Evolutionary conservation across 2,797 vertebrate species (phyloP), one percentile per base, ranked within the genome.

Genomic region (Hipposideros larvatus): DNA sequence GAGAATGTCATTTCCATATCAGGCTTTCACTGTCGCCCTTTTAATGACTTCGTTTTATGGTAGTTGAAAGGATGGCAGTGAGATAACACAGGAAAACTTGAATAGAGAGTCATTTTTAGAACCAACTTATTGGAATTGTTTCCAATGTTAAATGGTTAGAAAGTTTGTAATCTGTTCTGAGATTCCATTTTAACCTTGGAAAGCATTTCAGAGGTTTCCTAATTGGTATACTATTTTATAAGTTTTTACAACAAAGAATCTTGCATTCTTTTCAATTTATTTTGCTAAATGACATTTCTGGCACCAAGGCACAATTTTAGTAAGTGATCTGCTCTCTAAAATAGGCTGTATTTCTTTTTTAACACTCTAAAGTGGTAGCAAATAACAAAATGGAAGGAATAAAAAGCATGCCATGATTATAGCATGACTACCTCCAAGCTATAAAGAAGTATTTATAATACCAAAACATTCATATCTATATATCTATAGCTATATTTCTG

Each of bases 281-380:
- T 97, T 93, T 26, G 48, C 48, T 83, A 83, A 73, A 73, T 88
- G 57, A 88, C 71, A 96, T 86, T 95, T 82, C 78, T 97, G 84
- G 88, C 83, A 77, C 37, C 22, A 57, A 83, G 4, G 28, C 34
- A 74, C 0, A 11, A 83, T 86, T 95, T 96, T 70, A 87, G 48
- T 90, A 86, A 97, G 74, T 55, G 46, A 48, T 65, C 41, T 74
- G 10, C 34, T 95, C 57, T 95, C 73, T 91, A 70, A 96, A 86
- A 90, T 74, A 82, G 41, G 51, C 59, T 90, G 28, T 79, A 78
- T 95, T 78, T 96, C 87, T 77, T 93, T 55, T 93, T 96, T 61
- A 92, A 94, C 96, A 74, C 83, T 91, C 73, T 55, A 73, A 95
- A 92, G 34, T 73, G 34, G 34, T 87, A 91, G 65, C 70, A 79